These are phyloP conservation scores for Augiades crinisus DNA, from an alignment of 2,888 invertebrate species.

Conservation along the genomic window DNA sequence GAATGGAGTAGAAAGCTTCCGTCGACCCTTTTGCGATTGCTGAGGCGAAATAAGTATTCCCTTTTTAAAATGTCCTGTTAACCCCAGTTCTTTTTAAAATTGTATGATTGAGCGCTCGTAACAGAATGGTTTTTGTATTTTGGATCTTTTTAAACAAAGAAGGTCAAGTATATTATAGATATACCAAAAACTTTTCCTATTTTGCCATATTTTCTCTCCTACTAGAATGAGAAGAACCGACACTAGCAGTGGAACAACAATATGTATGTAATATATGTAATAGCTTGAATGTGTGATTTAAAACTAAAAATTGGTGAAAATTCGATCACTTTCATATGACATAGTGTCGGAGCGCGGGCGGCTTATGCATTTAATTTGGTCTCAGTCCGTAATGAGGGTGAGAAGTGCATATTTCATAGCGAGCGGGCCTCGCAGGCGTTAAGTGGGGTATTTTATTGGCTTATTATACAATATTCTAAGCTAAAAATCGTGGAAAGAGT, in stretches of 20 bases:
- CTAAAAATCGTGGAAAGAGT: constrained; percentile 81
- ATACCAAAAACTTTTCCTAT: too few species aligned
- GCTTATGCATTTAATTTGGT: constrained; percentile 72
- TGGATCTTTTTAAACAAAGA: not conserved
- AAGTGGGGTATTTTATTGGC: constrained; percentile 81
- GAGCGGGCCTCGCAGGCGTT: constrained; percentile 65
- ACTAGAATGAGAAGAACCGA: too few species aligned
- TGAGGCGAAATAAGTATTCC: constrained; percentile 49
- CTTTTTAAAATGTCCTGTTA: constrained; percentile 31
- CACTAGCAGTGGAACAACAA: too few species aligned
- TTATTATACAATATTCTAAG: constrained; percentile 82
- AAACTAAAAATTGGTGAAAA: too few species aligned
- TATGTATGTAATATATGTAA: too few species aligned
- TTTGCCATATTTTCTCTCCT: too few species aligned
- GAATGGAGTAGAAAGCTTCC: constrained; percentile 51
- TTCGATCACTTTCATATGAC: not conserved
- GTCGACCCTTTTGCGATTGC: constrained; percentile 47
- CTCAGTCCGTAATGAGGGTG: constrained; percentile 67
- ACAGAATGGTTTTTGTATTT: not conserved
- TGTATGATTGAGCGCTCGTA: not conserved
- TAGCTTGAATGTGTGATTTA: too few species aligned
- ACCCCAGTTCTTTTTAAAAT: constrained; percentile 14
- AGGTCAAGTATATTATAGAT: too few species aligned
- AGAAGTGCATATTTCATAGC: constrained; percentile 77
- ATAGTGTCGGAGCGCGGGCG: constrained; percentile 28